These are phyloP conservation scores for Plebejus argus DNA, from an alignment of 2,888 invertebrate species.

Conservation along the genomic window DNA sequence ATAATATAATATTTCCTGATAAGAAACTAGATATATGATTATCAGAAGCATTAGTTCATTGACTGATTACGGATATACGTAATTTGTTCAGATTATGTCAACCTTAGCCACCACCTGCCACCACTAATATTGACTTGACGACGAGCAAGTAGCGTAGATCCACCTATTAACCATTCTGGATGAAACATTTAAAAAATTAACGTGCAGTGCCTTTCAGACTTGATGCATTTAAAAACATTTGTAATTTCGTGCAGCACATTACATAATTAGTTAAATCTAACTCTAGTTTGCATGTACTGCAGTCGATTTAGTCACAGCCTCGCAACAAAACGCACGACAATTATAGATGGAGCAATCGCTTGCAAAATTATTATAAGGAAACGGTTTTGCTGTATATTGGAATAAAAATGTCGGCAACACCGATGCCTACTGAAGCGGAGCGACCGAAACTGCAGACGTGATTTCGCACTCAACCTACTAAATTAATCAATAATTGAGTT, in stretches of 20 bases:
- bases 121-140: too few species aligned
- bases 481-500: conserved; percentile 34
- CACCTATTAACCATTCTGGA: too few species aligned
- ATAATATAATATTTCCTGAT: too few species aligned
- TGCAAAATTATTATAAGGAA: conserved; percentile 29
- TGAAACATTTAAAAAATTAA: too few species aligned
- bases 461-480: conserved; percentile 52
- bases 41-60: too few species aligned
- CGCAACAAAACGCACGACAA: conserved; percentile 18
- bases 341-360: conserved; percentile 5
- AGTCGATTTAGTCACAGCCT: conserved; percentile 15
- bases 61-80: not conserved
- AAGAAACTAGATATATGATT: too few species aligned
- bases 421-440: conserved; percentile 62
- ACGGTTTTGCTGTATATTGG: conserved; percentile 37
- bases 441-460: conserved; percentile 51
- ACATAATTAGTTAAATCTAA: not conserved
- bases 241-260: not conserved
- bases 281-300: not conserved
- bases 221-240: too few species aligned
- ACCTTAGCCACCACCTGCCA: not conserved
- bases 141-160: too few species aligned
- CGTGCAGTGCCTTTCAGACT: too few species aligned
- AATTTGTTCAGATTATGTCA: not conserved
- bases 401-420: conserved; percentile 53